Evolutionary conservation across 2,113 vertebrate genomes (phyloP).

Genomic region (Okapia johnstoni): DNA sequence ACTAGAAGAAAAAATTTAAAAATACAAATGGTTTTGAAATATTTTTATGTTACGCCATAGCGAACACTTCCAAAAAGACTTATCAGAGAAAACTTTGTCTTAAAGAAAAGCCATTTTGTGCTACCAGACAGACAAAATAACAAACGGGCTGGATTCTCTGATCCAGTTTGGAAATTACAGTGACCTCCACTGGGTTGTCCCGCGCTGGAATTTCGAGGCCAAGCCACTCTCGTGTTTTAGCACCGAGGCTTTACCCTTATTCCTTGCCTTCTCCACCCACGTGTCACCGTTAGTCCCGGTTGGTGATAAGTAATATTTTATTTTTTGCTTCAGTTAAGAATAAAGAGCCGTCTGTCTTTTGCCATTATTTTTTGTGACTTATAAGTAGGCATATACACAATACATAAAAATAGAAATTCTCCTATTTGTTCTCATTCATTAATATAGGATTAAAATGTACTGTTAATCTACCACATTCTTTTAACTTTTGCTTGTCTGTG

Average conservation of each 20-base stretch:
- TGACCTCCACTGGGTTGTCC: background rate
- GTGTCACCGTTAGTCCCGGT: no score
- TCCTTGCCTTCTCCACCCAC: background rate
- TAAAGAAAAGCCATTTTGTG: background rate
- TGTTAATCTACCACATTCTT: background rate
- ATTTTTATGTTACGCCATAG: background rate
- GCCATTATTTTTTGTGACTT: background rate
- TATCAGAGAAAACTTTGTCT: background rate
- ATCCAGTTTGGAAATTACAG: background rate
- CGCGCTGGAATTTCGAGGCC: fast-evolving
- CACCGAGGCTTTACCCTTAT: background rate
- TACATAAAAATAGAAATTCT: background rate
- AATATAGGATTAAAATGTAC: background rate
- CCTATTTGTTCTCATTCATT: background rate
- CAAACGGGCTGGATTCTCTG: background rate
- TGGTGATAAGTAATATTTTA: background rate
- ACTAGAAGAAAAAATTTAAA: background rate
- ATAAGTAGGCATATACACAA: background rate
- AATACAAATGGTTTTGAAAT: background rate
- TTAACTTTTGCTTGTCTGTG: background rate
- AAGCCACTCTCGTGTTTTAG: background rate
- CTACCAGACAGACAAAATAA: background rate
- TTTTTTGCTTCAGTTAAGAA: background rate
- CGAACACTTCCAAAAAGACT: background rate
- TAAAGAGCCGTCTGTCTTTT: background rate